Evolutionary conservation across 2,888 invertebrate species (phyloP).

Genomic region (Aplocera efformata): DNA sequence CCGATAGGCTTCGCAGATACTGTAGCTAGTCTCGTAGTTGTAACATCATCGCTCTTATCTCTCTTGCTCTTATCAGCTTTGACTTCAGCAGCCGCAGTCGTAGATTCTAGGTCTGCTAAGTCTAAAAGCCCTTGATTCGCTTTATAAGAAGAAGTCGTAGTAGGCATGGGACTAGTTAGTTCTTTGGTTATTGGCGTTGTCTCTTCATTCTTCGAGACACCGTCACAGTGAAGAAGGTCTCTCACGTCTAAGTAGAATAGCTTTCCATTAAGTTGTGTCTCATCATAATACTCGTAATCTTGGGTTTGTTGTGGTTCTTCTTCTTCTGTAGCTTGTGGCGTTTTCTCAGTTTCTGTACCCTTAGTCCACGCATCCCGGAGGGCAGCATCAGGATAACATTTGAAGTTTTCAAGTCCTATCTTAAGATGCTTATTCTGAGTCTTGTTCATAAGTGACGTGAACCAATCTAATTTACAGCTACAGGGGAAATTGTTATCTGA

Average conservation of each 20-base stretch:
- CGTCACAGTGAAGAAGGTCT: slow-evolving; percentile 53
- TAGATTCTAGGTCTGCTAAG: slow-evolving; percentile 25
- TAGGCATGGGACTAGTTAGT: slow-evolving; percentile 18
- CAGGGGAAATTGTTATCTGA: slow-evolving; percentile 68
- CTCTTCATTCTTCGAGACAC: slow-evolving; percentile 7
- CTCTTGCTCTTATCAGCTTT: slow-evolving; percentile 19
- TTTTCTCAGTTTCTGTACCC: slow-evolving; percentile 45
- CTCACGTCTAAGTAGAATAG: slow-evolving; percentile 65
- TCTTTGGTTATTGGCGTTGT: slow-evolving; percentile 11
- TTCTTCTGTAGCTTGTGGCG: slow-evolving; percentile 38
- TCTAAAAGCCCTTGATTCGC: slow-evolving; percentile 33
- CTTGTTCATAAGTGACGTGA: slow-evolving; percentile 55
- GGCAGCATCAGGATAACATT: slow-evolving; percentile 54
- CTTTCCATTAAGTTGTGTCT: slow-evolving; percentile 63
- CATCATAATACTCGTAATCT: slow-evolving; percentile 71
- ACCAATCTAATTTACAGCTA: slow-evolving; percentile 65
- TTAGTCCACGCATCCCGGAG: slow-evolving; percentile 55
- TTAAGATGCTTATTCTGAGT: slow-evolving; percentile 55
- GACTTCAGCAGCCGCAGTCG: slow-evolving; percentile 21
- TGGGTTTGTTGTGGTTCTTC: slow-evolving; percentile 37
- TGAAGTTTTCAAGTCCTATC: slow-evolving; percentile 58
- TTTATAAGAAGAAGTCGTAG: slow-evolving; percentile 13
- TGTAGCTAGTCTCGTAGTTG: slow-evolving; percentile 63
- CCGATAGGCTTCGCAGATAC: slow-evolving; percentile 65
- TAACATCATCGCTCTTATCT: slow-evolving; percentile 37